Evolutionary conservation across 2,797 vertebrate genomes (phyloP), one percentile per base, ranked within the genome.

Genomic region (Sebastes iracundus): DNA sequence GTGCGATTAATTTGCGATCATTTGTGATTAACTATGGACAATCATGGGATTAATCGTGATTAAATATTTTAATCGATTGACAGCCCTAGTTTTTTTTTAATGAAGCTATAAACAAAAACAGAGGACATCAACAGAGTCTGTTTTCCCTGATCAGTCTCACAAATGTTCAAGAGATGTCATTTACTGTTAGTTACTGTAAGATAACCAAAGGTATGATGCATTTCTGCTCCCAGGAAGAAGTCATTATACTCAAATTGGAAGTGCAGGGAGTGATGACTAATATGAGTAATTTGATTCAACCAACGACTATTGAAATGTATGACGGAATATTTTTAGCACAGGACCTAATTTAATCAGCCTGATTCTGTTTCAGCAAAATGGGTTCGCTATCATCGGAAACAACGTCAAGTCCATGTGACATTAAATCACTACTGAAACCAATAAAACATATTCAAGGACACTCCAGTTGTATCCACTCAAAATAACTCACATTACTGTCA

Each of bases 401-500:
- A 14, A 42, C 42, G 62, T 70, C 30, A 49, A 22, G 67, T 60
- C 59, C 14, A 38, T 3, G 55, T 46, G 78, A 73, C 22, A 52
- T 75, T 65, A 42, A 81, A 81, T 64, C 52, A 49, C 63, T 60
- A 38, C 66, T 75, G 35, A 76, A 77, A 64, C 22, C 70, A 75
- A 62, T 76, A 68, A 84, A 79, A 77, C 49, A 27, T 27, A 55
- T 52, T 77, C 46, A 71, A 76, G 72, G 58, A 68, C 72, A 79
- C 78, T 73, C 7, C 28, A 67, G 46, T 67, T 18, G 28, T 49
- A 78, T 55, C 77, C 71, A 66, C 78, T 80, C 13, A 13, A 71
- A 82, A 64, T 73, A 72, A 53, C 66, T 79, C 72, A 18, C 27
- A 70, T 72, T 80, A 75, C 38, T 77, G 72, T 65, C 77, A 81